Percentiles rank a stretch among this genome's conserved stretches.
phyloP scores from a whole-genome alignment of 35 echinoderm and acorn worm genomes.

The Diadema setosum region DNA sequence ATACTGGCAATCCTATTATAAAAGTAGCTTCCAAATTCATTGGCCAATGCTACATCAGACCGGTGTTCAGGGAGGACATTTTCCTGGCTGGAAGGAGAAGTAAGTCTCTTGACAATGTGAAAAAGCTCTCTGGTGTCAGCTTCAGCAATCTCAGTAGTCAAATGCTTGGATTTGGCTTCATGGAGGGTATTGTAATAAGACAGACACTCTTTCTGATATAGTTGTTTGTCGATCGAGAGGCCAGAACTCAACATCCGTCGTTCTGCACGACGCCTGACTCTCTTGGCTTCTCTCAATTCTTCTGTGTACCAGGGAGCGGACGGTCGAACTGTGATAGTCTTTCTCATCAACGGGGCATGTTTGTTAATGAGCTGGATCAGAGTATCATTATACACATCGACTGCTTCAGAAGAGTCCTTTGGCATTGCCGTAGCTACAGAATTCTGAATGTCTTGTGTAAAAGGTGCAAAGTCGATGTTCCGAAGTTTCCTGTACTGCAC shows the following conservation, averaged over 20 bases:
- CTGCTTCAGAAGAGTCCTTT: not conserved
- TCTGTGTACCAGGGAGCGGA: slow-evolving; percentile 10
- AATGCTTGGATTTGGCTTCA: not conserved
- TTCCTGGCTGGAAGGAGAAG: not conserved
- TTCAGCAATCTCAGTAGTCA: not conserved
- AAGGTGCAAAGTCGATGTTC: not conserved
- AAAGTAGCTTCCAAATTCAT: not conserved
- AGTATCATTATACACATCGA: not conserved
- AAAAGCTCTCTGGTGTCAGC: not conserved
- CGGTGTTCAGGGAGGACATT: not conserved
- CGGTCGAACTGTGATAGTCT: not conserved
- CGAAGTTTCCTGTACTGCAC: not conserved
- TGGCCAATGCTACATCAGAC: not conserved
- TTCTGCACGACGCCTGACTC: slow-evolving; percentile 8
- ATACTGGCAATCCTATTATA: not conserved
- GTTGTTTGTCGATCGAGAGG: slow-evolving; percentile 9
- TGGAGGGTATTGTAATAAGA: not conserved
- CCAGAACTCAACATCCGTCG: slow-evolving; percentile 8
- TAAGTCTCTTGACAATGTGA: not conserved
- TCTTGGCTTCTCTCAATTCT: not conserved
- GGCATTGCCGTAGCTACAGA: not conserved
- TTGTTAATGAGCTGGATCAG: slow-evolving; percentile 3
- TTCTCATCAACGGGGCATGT: slow-evolving; percentile 3
- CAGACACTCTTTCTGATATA: not conserved
- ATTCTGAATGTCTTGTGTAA: slow-evolving; percentile 12